phyloP scores from a whole-genome alignment of 92 coral and sea anemone species.

The Paramuricea clavata region DNA sequence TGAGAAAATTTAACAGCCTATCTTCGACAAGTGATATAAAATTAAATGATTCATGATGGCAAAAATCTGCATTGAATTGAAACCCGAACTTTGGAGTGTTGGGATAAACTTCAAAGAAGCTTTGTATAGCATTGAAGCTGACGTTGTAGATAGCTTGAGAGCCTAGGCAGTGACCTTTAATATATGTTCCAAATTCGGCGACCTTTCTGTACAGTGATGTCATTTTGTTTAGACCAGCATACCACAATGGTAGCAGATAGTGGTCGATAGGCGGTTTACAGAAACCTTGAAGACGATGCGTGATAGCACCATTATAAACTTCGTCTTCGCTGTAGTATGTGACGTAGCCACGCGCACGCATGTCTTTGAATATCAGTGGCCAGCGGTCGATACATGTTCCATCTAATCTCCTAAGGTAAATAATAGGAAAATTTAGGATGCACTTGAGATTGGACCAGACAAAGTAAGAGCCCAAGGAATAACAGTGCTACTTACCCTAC shows the following conservation, averaged over 20 bases:
- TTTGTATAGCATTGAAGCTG: no score
- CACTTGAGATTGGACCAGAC: no score
- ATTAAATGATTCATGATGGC: conserved; percentile 78
- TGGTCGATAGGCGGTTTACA: conserved; percentile 76
- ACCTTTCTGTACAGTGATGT: conserved; percentile 62
- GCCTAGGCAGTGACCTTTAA: conserved; percentile 79
- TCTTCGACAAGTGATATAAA: conserved; percentile 76
- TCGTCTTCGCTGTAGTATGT: conserved; percentile 84
- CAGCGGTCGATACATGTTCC: conserved; percentile 67
- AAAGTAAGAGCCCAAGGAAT: no score
- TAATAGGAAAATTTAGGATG: no score
- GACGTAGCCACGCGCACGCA: conserved; percentile 74
- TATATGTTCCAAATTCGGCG: conserved; percentile 61
- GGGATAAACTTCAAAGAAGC: conserved; percentile 79
- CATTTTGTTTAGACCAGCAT: conserved; percentile 62
- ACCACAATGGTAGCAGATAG: conserved; percentile 84
- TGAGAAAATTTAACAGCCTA: conserved; percentile 69
- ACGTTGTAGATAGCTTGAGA: conserved; percentile 79
- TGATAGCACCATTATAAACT: conserved; percentile 74
- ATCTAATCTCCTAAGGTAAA: background rate
- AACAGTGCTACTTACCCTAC: no score
- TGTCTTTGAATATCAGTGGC: conserved; percentile 84
- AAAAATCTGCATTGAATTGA: conserved; percentile 74
- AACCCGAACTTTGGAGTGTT: conserved; percentile 82
- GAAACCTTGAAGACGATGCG: conserved; percentile 79